Base-by-base conservation (phyloP, 2,113 vertebrate genomes). In the Perognathus longimembris region DNA sequence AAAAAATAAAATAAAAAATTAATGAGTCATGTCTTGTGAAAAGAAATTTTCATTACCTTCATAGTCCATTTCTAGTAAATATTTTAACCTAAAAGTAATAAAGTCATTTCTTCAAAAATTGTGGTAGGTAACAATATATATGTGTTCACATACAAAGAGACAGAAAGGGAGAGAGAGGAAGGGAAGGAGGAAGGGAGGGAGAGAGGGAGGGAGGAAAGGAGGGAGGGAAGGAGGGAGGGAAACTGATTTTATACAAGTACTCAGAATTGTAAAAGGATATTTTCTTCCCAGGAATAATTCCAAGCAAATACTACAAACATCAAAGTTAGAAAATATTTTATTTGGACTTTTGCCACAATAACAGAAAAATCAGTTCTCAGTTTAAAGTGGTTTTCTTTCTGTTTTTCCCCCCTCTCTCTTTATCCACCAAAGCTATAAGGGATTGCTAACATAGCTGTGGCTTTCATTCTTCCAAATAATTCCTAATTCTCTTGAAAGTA, bases 381-480 rank as follows among this genome's bases (percentile, higher is more conserved):
- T 92, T 90, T 32, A 45, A 90, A 94, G 11, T 69, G 4, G 40
- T 34, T 66, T 34, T 9, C 28, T 63, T 89, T 7, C 5, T 11
- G 50, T n/a, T 70, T 24, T 5, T 40, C 34, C 34, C 71, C 24
- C 45, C 45, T 45, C 28, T n/a, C 15, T 36, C 54, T 17, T 78
- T 63, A 70, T 84, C 84, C 89, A 57, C 84, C 81, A 91, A 90
- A 93, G 32, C 77, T 92, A 1, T 82, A 81, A 45, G 26, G 26
- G 40, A 92, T 97, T 92, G 22, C 77, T 89, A 54, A 75, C 89
- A 92, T 83, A 89, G 34, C 59, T 95, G 94, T 95, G 91, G 94
- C 84, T 93, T 94, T 92, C 36, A 42, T 93, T 86, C 74, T 94
- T 94, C 67, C 88, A 93, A 94, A 81, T 82, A 89, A 94, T 89